Evolutionary conservation across 2,797 vertebrate genomes (phyloP).

Genomic region (Prionace glauca): DNA sequence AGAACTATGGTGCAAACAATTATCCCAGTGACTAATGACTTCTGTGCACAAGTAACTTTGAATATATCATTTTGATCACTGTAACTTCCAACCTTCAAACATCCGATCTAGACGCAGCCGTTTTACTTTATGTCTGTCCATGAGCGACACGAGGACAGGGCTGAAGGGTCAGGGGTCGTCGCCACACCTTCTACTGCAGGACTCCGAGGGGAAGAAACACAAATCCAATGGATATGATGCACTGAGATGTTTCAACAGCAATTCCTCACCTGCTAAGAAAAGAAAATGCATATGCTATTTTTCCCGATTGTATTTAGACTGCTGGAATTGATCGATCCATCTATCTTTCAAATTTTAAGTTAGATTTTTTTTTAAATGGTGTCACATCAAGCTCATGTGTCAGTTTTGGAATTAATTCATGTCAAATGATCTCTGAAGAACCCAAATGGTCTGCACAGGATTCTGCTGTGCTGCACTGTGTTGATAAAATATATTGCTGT

Average conservation of each 20-base stretch:
- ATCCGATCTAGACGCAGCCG: conserved; percentile 60
- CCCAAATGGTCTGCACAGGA: neutral
- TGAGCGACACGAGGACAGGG: conserved; percentile 49
- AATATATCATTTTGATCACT: neutral
- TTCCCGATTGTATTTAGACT: neutral
- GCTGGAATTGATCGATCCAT: neutral
- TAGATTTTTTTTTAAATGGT: neutral
- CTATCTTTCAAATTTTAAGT: neutral
- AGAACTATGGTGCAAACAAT: neutral
- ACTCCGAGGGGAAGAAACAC: conserved; percentile 41
- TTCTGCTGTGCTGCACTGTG: neutral
- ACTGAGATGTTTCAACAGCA: conserved; percentile 27
- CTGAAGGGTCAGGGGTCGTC: conserved; percentile 44
- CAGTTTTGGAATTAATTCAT: neutral
- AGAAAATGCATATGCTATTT: conserved; percentile 10
- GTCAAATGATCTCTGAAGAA: neutral
- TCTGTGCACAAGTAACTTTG: neutral
- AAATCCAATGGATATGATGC: conserved; percentile 42
- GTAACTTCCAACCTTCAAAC: conserved; percentile 55
- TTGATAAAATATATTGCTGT: neutral
- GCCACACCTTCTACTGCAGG: conserved; percentile 46
- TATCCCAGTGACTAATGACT: neutral
- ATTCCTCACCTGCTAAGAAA: conserved; percentile 44
- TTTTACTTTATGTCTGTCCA: conserved; percentile 65
- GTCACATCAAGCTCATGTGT: neutral